Conservation (phyloP, 2,888 invertebrate genomes). For the Drosophila macrospina region DNA sequence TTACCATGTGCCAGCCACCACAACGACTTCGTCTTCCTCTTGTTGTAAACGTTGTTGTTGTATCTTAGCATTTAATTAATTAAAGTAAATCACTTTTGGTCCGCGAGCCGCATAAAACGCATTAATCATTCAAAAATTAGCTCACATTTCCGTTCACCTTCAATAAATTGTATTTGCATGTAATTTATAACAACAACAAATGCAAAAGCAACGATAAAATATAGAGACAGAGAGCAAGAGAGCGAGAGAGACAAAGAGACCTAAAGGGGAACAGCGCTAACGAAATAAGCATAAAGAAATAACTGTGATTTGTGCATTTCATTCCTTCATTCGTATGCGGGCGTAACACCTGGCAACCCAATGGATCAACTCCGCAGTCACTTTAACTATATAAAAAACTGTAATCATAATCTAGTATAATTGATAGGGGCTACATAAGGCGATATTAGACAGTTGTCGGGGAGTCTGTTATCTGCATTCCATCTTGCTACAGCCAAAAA, state of each 20-base stretch:
- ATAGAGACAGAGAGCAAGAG: neutral
- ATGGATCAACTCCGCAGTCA: slow-evolving; percentile 16
- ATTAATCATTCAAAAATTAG: slow-evolving; percentile 73
- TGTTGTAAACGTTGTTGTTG: slow-evolving; percentile 7
- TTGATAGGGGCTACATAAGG: slow-evolving; percentile 1
- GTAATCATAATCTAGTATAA: slow-evolving; percentile 5
- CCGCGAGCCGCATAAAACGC: slow-evolving; percentile 43
- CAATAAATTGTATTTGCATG: slow-evolving; percentile 71
- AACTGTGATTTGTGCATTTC: slow-evolving; percentile 12
- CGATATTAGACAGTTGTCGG: neutral
- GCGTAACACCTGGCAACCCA: slow-evolving; percentile 20
- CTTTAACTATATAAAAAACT: neutral
- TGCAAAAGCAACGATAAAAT: neutral
- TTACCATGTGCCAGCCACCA: slow-evolving; percentile 35
- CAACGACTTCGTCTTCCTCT: neutral
- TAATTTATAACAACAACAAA: slow-evolving; percentile 41
- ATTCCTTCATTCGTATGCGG: slow-evolving; percentile 24
- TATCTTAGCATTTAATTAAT: slow-evolving; percentile 65
- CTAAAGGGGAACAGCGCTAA: slow-evolving; percentile 1
- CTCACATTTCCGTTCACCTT: slow-evolving; percentile 74
- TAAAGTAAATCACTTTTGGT: slow-evolving; percentile 68
- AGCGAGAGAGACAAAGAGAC: neutral
- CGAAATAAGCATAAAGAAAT: slow-evolving; percentile 14
- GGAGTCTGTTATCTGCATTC: neutral
- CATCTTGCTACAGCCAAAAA: neutral